A percentile compares a stretch with the other conserved stretches of the same genome.
phyloP scores from a whole-genome alignment of 2,888 invertebrate genomes.

The Oligia fasciuncula region DNA sequence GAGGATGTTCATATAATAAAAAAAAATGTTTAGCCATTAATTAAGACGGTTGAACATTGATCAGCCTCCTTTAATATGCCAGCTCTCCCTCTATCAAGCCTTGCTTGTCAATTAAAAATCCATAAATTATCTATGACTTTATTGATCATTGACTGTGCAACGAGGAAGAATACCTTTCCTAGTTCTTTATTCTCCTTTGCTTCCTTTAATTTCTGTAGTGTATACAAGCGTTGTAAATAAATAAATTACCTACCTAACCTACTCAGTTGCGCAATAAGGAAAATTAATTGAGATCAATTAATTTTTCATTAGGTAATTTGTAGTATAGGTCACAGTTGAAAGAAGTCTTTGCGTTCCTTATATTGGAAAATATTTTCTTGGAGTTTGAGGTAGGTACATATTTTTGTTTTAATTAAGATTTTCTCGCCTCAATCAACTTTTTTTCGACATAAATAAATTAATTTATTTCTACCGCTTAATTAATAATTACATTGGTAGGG shows the following conservation, averaged over 20 bases:
- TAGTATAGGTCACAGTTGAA: background rate
- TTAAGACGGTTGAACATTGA: background rate
- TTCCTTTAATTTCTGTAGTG: background rate
- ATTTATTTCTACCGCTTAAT: background rate
- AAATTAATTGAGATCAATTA: background rate
- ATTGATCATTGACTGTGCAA: slow-evolving; percentile 10
- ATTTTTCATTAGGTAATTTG: background rate
- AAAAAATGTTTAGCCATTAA: background rate
- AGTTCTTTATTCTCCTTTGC: background rate
- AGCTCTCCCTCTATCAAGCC: background rate
- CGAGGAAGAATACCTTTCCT: slow-evolving; percentile 7
- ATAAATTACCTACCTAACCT: background rate
- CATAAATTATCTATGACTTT: background rate
- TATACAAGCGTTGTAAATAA: background rate
- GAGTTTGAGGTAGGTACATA: background rate
- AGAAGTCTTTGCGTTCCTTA: background rate
- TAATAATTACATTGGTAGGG: background rate
- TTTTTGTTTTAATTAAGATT: background rate
- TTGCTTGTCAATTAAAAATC: slow-evolving; percentile 11
- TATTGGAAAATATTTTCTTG: background rate
- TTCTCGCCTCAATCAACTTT: background rate
- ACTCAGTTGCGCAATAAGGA: background rate
- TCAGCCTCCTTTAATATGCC: background rate
- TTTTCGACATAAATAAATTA: background rate
- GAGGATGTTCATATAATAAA: background rate